A percentile compares a stretch with the other conserved stretches of the same genome.
phyloP scores from a whole-genome alignment of 2,888 invertebrate genomes.

The Chymomyza amoena region DNA sequence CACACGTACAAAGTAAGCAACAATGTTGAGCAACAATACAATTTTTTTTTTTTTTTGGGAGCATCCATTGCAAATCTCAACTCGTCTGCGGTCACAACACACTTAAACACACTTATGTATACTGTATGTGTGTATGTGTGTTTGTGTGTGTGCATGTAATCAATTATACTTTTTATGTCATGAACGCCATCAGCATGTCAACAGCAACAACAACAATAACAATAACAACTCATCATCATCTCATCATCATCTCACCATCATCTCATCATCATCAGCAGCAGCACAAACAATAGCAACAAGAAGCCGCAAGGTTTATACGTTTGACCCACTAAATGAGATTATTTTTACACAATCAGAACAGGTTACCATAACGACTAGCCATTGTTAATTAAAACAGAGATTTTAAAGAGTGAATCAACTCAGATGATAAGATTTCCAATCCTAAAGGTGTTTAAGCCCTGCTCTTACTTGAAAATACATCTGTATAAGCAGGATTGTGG shows the following conservation, averaged over 20 bases:
- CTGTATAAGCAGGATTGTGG: too few species aligned
- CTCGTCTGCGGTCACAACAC: not conserved
- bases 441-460: too few species aligned
- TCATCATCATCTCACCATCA: not conserved
- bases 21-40: not conserved
- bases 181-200: not conserved
- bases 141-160: conserved; percentile 5
- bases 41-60: too few species aligned
- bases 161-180: not conserved
- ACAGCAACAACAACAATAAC: not conserved
- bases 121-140: not conserved
- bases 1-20: not conserved
- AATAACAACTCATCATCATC: not conserved
- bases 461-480: too few species aligned
- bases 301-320: not conserved
- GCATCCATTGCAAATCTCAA: not conserved
- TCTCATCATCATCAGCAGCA: not conserved
- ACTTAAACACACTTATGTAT: not conserved
- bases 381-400: not conserved
- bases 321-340: not conserved
- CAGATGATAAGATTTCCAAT: too few species aligned
- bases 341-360: not conserved
- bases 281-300: not conserved
- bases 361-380: not conserved
- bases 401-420: too few species aligned